Evolutionary conservation across 2,888 invertebrate genomes (phyloP), one percentile per base, ranked within the genome.

Genomic region (Drosophila setosimentum): DNA sequence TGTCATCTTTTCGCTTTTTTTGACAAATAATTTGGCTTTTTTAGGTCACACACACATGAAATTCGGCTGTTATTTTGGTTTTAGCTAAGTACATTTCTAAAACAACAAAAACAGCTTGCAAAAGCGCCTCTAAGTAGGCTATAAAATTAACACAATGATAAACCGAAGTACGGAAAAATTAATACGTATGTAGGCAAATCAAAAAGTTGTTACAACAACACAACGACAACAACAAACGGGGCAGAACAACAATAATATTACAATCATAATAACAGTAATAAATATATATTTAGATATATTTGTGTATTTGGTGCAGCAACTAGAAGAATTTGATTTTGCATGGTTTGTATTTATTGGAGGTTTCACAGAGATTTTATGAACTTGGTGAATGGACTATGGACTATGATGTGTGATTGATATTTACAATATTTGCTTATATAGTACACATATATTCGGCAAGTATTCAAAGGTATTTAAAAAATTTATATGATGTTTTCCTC

Each of bases 51-150:
- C 86, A 82, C 70, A 84, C 73, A 73, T 58, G 50, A 61, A 69
- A 73, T 67, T 70, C 62, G 69, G 76, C 77, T 82, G 74, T 70
- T 73, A 68, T 70, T 73, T 78, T 66, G 48, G 57, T 69, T 67
- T 60, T 62, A 55, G 67, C 80, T 73, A 75, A 75, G 50, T 68
- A 80, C 60, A 59, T 60, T 66, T 71, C 69, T 68, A 63, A 32
- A 64, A 68, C 70, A 65, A 65, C 40, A 67, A 80, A 73, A 71
- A 65, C 69, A 66, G 82, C 84, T 85, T 83, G 86, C 84, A 86
- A 49, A 78, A 80, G 59, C 64, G 87, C 86, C 86, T 77, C 86
- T 86, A 86, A 76, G 76, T 73, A 88, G 86, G 88, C 86, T 48
- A 68, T 61, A 70, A 86, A 79, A 42, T 64, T 42, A 84, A 79